Conservation (phyloP, 2,113 vertebrate genomes). For the Bothrops jararaca region DNA sequence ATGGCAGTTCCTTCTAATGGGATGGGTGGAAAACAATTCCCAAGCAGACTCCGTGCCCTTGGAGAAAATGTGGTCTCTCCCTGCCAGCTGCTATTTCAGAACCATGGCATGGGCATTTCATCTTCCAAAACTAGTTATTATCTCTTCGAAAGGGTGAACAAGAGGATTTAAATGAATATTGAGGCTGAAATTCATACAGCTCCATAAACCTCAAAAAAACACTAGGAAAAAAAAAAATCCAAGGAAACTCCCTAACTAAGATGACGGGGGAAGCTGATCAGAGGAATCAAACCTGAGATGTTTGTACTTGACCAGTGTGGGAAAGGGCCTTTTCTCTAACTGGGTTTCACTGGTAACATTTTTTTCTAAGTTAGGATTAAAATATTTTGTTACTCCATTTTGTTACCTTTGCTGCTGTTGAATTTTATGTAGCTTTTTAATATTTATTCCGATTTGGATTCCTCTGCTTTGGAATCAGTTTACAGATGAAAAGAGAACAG, state of each 20-base stretch:
- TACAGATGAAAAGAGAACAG: neutral
- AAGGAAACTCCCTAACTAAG: neutral
- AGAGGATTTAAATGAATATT: accelerated
- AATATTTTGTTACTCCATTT: neutral
- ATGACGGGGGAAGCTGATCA: neutral
- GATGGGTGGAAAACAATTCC: neutral
- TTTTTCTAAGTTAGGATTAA: neutral
- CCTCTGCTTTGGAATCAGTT: neutral
- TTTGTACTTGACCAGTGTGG: neutral
- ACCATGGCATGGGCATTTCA: neutral
- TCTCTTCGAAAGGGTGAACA: slow-evolving; percentile 8
- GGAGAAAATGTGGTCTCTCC: neutral
- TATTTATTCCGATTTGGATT: neutral
- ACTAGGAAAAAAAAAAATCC: neutral
- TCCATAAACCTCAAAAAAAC: neutral
- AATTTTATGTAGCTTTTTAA: neutral
- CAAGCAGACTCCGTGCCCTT: neutral
- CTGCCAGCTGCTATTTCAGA: slow-evolving; percentile 26
- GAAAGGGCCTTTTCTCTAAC: neutral
- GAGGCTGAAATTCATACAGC: neutral
- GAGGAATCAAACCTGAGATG: neutral
- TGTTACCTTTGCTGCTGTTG: neutral
- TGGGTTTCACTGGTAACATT: neutral
- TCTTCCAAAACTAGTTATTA: slow-evolving; percentile 33
- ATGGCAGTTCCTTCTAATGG: neutral